Percentiles rank a stretch among this genome's conserved stretches.
These are phyloP conservation scores for Aptenodytes forsteri DNA, from an alignment of 2,113 vertebrate species.

Conservation along the genomic window DNA sequence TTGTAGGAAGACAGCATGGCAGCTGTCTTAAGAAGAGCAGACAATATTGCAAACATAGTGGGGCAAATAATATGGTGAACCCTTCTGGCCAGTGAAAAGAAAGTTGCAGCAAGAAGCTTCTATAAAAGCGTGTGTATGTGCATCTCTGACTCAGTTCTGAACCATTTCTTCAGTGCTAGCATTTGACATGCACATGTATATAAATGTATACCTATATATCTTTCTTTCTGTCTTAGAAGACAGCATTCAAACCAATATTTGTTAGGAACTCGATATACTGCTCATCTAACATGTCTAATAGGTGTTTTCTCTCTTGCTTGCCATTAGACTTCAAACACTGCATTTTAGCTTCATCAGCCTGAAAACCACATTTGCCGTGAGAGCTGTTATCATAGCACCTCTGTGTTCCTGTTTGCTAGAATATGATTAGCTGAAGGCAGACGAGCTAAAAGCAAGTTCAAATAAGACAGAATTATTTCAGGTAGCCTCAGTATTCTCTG, in stretches of 20 bases:
- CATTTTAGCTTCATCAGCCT: background rate
- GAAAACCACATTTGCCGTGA: background rate
- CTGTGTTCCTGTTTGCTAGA: background rate
- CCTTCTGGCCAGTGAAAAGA: background rate
- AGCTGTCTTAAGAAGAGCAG: background rate
- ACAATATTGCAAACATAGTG: background rate
- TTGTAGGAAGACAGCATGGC: background rate
- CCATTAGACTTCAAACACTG: background rate
- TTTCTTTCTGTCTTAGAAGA: background rate
- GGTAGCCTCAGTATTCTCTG: background rate
- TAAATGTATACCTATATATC: background rate
- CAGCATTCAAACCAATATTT: background rate
- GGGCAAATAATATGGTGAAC: background rate
- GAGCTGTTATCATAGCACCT: background rate
- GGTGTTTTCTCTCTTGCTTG: background rate
- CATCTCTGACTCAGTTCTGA: background rate
- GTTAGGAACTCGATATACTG: background rate
- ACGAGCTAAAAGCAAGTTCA: background rate
- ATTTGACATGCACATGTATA: background rate
- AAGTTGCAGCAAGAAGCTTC: background rate
- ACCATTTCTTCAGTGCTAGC: background rate
- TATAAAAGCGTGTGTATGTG: background rate
- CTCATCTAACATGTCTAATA: background rate
- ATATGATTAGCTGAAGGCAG: background rate
- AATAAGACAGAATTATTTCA: background rate